Percentiles rank a stretch among this genome's conserved stretches.
Evolutionary conservation across 2,113 vertebrate species (phyloP).

Genomic region (Caranx melampygus): DNA sequence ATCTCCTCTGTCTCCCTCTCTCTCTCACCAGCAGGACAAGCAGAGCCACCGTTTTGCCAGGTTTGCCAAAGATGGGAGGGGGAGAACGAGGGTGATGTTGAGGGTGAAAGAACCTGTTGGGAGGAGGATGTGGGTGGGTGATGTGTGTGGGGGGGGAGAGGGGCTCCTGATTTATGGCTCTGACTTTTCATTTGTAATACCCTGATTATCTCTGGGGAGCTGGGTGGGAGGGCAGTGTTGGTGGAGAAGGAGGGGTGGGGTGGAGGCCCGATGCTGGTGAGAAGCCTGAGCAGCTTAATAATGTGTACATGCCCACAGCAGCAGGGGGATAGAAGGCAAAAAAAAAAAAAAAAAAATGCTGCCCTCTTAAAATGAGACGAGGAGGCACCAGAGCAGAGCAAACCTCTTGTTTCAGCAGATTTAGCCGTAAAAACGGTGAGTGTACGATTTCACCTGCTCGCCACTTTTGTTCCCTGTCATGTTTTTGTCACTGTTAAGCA

Average conservation of each 20-base stretch:
- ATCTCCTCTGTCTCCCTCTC: slow-evolving; percentile 25
- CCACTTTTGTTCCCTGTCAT: slow-evolving; percentile 40
- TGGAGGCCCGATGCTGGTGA: slow-evolving; percentile 40
- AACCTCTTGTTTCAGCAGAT: slow-evolving; percentile 59
- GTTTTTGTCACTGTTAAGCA: slow-evolving; percentile 41
- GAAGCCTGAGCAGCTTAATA: slow-evolving; percentile 75
- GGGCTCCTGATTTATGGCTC: slow-evolving; percentile 76
- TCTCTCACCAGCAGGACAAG: slow-evolving; percentile 2
- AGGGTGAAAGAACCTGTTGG: slow-evolving; percentile 42
- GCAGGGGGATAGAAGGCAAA: slow-evolving; percentile 58
- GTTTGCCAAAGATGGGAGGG: slow-evolving; percentile 25
- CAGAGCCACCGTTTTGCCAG: slow-evolving; percentile 26
- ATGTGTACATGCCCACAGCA: slow-evolving; percentile 72
- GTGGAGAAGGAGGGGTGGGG: slow-evolving; percentile 5
- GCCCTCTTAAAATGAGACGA: slow-evolving; percentile 68
- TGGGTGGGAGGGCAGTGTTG: slow-evolving; percentile 51
- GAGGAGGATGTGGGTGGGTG: slow-evolving; percentile 5
- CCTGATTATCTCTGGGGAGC: slow-evolving; percentile 77
- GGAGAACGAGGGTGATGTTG: slow-evolving; percentile 16
- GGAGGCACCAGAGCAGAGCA: slow-evolving; percentile 51
- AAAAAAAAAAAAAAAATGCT: slow-evolving; percentile 42
- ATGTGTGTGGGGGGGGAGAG: neutral
- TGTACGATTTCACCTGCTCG: slow-evolving; percentile 47
- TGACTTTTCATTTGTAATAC: slow-evolving; percentile 82
- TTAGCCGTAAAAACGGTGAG: slow-evolving; percentile 42